Conservation (phyloP, 2,797 vertebrate genomes). For the Danionella dracula region DNA sequence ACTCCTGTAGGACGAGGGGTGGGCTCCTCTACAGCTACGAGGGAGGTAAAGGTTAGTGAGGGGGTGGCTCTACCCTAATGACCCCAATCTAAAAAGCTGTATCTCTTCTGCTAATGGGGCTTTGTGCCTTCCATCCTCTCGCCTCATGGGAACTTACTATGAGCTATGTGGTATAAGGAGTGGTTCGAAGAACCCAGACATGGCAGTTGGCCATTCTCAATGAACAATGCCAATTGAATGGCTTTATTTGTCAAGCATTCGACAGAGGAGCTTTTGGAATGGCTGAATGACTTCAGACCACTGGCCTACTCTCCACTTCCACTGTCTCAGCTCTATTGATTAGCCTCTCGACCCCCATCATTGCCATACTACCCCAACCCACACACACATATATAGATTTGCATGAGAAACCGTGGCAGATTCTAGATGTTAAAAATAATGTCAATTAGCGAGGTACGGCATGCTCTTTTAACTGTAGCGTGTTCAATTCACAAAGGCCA, state of each 20-base stretch:
- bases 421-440: conserved; percentile 58
- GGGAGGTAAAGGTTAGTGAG: conserved; percentile 42
- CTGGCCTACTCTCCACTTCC: conserved; percentile 22
- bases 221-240: conserved; percentile 58
- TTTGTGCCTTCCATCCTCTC: conserved; percentile 45
- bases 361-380: too few species aligned
- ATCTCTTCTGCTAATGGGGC: conserved; percentile 46
- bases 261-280: conserved; percentile 45
- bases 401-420: conserved; percentile 49
- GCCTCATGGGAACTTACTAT: conserved; percentile 50
- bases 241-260: conserved; percentile 52
- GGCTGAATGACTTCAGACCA: conserved; percentile 39
- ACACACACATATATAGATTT: conserved; percentile 22
- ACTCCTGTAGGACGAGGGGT: conserved; percentile 14
- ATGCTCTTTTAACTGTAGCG: conserved; percentile 44
- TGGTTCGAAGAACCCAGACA: conserved; percentile 44
- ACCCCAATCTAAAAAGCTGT: conserved; percentile 53
- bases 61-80: conserved; percentile 49
- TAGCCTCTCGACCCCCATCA: too few species aligned
- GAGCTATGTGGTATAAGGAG: conserved; percentile 40
- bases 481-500: conserved; percentile 38
- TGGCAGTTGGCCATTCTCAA: conserved; percentile 48
- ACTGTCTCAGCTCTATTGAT: conserved; percentile 47
- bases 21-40: conserved; percentile 27
- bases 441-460: conserved; percentile 56